Percentiles rank a stretch among this genome's conserved stretches.
Evolutionary conservation across 1,140 invertebrate species (phyloP).

Genomic region (Sycobia sp.): DNA sequence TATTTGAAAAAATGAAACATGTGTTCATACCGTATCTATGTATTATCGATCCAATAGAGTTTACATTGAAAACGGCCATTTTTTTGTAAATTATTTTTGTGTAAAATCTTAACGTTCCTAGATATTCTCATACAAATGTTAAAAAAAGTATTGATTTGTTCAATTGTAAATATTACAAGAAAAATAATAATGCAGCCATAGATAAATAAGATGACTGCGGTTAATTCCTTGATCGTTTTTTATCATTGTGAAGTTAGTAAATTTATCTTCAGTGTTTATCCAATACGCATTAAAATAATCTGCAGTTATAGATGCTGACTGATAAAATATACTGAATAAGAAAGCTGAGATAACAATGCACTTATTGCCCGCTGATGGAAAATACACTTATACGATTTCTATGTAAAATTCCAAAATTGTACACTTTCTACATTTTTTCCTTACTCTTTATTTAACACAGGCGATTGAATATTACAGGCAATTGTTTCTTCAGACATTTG

Average conservation of each 20-base stretch:
- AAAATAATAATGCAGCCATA: slow-evolving; percentile 64
- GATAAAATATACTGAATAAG: slow-evolving; percentile 61
- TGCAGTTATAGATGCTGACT: slow-evolving; percentile 66
- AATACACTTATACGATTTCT: slow-evolving; percentile 66
- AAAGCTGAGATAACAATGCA: slow-evolving; percentile 60
- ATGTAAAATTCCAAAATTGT: slow-evolving; percentile 63
- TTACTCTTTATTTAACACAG: slow-evolving; percentile 43
- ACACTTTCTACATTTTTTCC: slow-evolving; percentile 60
- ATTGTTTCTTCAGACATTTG: not conserved
- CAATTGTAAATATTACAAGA: slow-evolving; percentile 65
- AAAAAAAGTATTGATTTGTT: slow-evolving; percentile 70
- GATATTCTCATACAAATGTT: slow-evolving; percentile 74
- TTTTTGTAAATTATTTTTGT: slow-evolving; percentile 72
- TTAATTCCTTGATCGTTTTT: slow-evolving; percentile 6
- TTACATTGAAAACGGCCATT: slow-evolving; percentile 84
- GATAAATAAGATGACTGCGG: slow-evolving; percentile 45
- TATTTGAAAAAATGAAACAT: not conserved
- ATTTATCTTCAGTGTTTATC: slow-evolving; percentile 49
- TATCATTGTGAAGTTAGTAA: not conserved
- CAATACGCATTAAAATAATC: slow-evolving; percentile 74
- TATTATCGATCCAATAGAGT: slow-evolving; percentile 75
- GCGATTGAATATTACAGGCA: not conserved
- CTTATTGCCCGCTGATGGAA: slow-evolving; percentile 64
- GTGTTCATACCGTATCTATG: slow-evolving; percentile 64
- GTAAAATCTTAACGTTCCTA: slow-evolving; percentile 71